Base-by-base conservation (phyloP, 2,797 vertebrate genomes). In the Sebastolobus alascanus region DNA sequence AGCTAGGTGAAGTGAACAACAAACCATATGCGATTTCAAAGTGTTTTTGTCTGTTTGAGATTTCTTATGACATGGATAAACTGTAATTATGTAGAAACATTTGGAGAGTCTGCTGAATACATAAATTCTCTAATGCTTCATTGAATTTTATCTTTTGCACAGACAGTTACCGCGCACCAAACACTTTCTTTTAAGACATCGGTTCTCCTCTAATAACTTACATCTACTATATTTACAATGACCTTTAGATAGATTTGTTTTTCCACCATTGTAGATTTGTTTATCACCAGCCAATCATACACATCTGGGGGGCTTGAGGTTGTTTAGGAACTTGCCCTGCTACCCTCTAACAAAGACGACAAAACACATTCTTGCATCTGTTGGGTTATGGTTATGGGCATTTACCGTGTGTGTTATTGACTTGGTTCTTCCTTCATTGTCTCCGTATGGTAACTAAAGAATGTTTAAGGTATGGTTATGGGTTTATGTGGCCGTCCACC, bases 1-100 rank as follows among this genome's bases (percentile, higher is more conserved):
- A 81, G 46, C 27, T 27, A 80, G 56, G 77, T 86, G 66, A 68
- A 78, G 50, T 52, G 52, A 68, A 52, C 22, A 72, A 71, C 58
- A 79, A 64, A 70, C 58, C 77, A 67, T 78, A 82, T 83, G 79
- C 38, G 69, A n/a, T 77, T 79, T 83, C 58, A 77, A 56, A 69
- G 31, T 77, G 46, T 61, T 68, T 75, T 78, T 79, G 33, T 63
- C 8, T 85, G 29, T 67, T 50, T 81, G 56, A 65, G 22, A 80
- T 38, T 74, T 63, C 8, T 52, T 73, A 9, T 38, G 54, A 63
- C 25, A 43, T 27, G 31, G 31, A 38, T 60, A 61, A 13, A 69
- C 54, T 79, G 8, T 29, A 25, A 46, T 55, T 68, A 43, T 75
- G 20, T n/a, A 55, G 27, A 63, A 6, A 33, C 68, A 40, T 43